Conservation (phyloP, 2,888 invertebrate genomes). For the Rotaria socialis region DNA sequence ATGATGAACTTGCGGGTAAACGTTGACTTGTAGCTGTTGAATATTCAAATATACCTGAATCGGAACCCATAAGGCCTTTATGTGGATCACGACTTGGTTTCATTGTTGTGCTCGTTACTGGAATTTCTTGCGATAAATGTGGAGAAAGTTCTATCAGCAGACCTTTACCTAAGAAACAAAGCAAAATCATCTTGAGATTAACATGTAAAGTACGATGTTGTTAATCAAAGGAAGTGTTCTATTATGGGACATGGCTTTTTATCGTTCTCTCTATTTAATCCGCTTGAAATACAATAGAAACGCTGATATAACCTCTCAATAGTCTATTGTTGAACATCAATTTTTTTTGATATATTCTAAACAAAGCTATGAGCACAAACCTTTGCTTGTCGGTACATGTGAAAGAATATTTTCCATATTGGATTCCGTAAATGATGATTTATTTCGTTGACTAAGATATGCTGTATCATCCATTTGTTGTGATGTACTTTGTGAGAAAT, state of each 20-base stretch:
- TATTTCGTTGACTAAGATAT: background rate
- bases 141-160: background rate
- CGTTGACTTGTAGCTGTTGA: background rate
- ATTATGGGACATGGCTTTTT: too few relatives aligned
- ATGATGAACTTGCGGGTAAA: background rate
- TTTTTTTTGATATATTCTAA: too few relatives aligned
- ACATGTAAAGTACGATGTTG: too few relatives aligned
- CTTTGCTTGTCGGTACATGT: constrained; percentile 10
- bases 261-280: too few relatives aligned
- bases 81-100: background rate
- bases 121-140: too few relatives aligned
- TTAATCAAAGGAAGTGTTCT: too few relatives aligned
- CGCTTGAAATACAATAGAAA: too few relatives aligned
- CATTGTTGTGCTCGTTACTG: background rate
- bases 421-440: background rate
- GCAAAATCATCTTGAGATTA: too few relatives aligned
- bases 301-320: too few relatives aligned
- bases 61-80: background rate
- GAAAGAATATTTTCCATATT: constrained; percentile 32
- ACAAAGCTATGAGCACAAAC: background rate
- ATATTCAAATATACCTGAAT: constrained; percentile 13
- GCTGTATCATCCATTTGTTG: background rate
- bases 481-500: constrained; percentile 7
- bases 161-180: background rate
- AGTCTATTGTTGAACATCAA: too few relatives aligned